A percentile compares a stretch with the other conserved stretches of the same genome.
phyloP scores from a whole-genome alignment of 2,113 vertebrate genomes.

The Gymnobelideus leadbeateri region DNA sequence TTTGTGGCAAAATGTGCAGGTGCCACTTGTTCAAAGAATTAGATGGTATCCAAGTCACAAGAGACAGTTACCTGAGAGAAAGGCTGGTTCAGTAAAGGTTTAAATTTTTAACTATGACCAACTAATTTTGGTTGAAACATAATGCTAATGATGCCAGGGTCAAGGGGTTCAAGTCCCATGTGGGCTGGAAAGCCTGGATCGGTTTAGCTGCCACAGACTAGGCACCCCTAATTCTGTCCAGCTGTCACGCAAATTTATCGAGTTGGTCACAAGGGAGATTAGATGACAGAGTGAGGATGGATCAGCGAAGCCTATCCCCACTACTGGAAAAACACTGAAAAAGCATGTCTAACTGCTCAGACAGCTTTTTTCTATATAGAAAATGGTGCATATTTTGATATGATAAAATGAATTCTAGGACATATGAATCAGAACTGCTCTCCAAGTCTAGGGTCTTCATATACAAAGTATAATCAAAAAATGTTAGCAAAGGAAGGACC shows the following conservation, averaged over 20 bases:
- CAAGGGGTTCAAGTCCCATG: not conserved
- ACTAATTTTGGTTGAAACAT: not conserved
- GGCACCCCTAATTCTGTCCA: slow-evolving; percentile 1
- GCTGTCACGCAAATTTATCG: slow-evolving; percentile 43
- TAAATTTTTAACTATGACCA: not conserved
- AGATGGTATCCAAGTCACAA: not conserved
- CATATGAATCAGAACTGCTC: not conserved
- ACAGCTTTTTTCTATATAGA: not conserved
- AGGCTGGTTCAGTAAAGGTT: slow-evolving; percentile 14
- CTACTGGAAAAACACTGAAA: slow-evolving; percentile 19
- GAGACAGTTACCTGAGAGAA: slow-evolving; percentile 54
- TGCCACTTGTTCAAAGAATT: slow-evolving; percentile 29
- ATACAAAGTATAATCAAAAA: not conserved
- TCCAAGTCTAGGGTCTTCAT: slow-evolving; percentile 36
- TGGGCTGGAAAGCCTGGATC: not conserved
- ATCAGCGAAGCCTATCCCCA: not conserved
- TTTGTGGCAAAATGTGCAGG: not conserved
- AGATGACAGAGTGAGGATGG: not conserved
- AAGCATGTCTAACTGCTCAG: not conserved
- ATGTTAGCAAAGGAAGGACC: not conserved
- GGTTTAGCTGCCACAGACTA: not conserved
- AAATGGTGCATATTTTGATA: not conserved
- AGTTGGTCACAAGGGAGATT: slow-evolving; percentile 34
- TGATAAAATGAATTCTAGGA: not conserved
- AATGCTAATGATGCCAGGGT: not conserved